Evolutionary conservation across 2,888 invertebrate species (phyloP).

Genomic region (Portevinia maculata): DNA sequence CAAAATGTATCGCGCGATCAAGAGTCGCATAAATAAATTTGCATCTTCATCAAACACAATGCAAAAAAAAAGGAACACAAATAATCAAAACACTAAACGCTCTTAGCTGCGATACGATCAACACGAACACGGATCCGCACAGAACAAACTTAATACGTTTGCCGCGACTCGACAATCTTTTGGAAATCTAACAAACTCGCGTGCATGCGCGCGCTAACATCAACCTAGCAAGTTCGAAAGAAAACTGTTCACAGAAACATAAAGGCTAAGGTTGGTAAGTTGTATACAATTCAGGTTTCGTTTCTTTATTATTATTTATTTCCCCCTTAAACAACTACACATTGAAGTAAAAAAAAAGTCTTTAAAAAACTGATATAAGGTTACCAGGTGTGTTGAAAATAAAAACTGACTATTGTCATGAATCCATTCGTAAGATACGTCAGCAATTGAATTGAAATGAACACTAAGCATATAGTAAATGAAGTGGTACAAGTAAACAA

Average conservation of each 20-base stretch:
- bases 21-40: constrained; percentile 57
- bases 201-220: constrained; percentile 50
- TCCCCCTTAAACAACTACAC: constrained; percentile 42
- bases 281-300: constrained; percentile 67
- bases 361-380: constrained; percentile 22
- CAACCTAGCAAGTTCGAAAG: constrained; percentile 58
- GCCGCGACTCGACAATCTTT: constrained; percentile 38
- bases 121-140: constrained; percentile 66
- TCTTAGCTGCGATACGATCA: constrained; percentile 59
- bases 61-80: constrained; percentile 11
- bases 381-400: constrained; percentile 47
- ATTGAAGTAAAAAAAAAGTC: constrained; percentile 31
- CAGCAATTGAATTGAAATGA: constrained; percentile 2
- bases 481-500: constrained; percentile 1
- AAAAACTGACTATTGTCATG: not conserved
- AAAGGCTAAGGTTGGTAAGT: constrained; percentile 71
- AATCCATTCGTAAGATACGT: not conserved
- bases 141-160: constrained; percentile 29
- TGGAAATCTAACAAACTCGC: constrained; percentile 36
- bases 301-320: constrained; percentile 50
- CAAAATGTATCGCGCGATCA: constrained; percentile 60
- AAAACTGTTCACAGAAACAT: constrained; percentile 67
- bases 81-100: constrained; percentile 52
- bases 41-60: constrained; percentile 48
- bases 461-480: not conserved